Evolutionary conservation across 2,888 invertebrate genomes (phyloP).

Genomic region (Scaptomyza reducta): DNA sequence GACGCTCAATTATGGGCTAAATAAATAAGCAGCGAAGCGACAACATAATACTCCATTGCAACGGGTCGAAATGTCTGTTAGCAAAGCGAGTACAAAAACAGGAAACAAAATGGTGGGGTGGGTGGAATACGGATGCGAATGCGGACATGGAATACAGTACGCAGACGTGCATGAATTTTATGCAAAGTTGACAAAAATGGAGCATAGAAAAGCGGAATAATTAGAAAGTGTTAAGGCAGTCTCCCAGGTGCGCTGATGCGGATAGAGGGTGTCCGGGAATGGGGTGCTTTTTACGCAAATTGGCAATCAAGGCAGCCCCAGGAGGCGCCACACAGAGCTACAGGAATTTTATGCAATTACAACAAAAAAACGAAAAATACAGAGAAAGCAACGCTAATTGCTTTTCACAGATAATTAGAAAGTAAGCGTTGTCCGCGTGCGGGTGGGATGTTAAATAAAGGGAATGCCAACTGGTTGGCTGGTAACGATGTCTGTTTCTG

Average conservation of each 20-base stretch:
- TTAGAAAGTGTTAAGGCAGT: slow-evolving; percentile 49
- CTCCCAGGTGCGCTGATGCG: slow-evolving; percentile 19
- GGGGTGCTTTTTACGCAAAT: slow-evolving; percentile 49
- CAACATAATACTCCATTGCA: slow-evolving; percentile 28
- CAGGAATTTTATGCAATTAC: slow-evolving; percentile 67
- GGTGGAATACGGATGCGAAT: slow-evolving; percentile 9
- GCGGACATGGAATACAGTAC: slow-evolving; percentile 5
- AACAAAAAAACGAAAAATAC: slow-evolving; percentile 17
- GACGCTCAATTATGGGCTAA: slow-evolving; percentile 58
- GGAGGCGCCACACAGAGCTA: slow-evolving; percentile 31
- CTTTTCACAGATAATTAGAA: slow-evolving; percentile 74
- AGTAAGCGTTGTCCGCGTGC: slow-evolving; percentile 18
- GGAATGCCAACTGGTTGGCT: background rate
- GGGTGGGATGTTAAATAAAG: background rate
- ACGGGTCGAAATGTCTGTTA: slow-evolving; percentile 18
- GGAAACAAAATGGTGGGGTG: slow-evolving; percentile 15
- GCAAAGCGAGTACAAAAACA: slow-evolving; percentile 29
- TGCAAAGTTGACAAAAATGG: slow-evolving; percentile 75
- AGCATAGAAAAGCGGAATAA: slow-evolving; percentile 56
- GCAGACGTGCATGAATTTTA: slow-evolving; percentile 66
- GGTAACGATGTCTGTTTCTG: slow-evolving; percentile 2
- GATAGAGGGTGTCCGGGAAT: background rate
- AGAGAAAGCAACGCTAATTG: slow-evolving; percentile 61
- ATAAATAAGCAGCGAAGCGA: slow-evolving; percentile 57
- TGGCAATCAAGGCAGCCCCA: slow-evolving; percentile 65